phyloP scores from a whole-genome alignment of 2,888 invertebrate genomes.

The Nezara viridula region DNA sequence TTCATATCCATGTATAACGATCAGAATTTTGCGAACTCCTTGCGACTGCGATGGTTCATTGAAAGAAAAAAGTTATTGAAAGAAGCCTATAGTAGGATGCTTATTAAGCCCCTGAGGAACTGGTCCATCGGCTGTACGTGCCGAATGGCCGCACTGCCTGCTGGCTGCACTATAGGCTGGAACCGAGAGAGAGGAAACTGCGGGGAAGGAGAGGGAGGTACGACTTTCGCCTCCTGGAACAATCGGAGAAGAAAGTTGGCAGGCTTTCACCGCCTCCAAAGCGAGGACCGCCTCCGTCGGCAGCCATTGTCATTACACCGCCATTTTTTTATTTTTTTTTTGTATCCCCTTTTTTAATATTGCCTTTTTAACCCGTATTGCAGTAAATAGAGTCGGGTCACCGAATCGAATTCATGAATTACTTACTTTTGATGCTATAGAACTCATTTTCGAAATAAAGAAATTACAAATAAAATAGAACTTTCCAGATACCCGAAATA shows the following conservation, averaged over 20 bases:
- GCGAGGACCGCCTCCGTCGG: neutral
- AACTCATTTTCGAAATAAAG: neutral
- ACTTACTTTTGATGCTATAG: neutral
- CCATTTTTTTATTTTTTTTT: neutral
- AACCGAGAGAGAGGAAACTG: neutral
- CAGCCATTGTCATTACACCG: neutral
- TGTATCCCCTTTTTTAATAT: neutral
- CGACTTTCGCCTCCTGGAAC: conserved; percentile 49
- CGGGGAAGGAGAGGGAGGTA: neutral
- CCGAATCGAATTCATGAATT: conserved; percentile 22
- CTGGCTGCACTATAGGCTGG: neutral
- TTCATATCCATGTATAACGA: neutral
- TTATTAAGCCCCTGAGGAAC: neutral
- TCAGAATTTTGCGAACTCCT: neutral
- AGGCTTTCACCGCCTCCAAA: conserved; percentile 45
- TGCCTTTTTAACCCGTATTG: neutral
- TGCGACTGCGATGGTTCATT: neutral
- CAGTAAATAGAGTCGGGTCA: neutral
- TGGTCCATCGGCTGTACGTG: neutral
- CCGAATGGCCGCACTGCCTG: neutral
- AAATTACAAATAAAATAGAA: neutral
- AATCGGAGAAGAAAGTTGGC: conserved; percentile 36
- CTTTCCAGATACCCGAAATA: neutral
- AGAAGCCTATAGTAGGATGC: neutral
- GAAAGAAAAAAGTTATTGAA: neutral